Evolutionary conservation across 2,888 invertebrate species (phyloP), one percentile per base, ranked within the genome.

Genomic region (Eupsilia transversa): DNA sequence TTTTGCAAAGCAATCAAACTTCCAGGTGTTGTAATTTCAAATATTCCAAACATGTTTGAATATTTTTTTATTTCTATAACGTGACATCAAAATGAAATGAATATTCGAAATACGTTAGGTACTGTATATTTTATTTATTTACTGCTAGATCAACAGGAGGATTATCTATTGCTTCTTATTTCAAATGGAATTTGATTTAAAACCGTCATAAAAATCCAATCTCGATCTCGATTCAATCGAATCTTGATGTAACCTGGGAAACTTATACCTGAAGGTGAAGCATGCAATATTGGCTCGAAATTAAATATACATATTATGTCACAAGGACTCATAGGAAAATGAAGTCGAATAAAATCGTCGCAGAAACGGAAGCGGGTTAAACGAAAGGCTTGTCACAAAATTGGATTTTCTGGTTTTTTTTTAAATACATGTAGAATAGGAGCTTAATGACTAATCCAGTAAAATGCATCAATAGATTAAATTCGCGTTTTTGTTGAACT

Each of bases 101-200:
- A n/a, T n/a, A n/a, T n/a, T n/a, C n/a, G n/a, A n/a, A n/a, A n/a
- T n/a, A n/a, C n/a, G n/a, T n/a, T n/a, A n/a, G n/a, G n/a, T n/a
- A n/a, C n/a, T n/a, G n/a, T n/a, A n/a, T n/a, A n/a, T 49, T 59
- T 20, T 17, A 74, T 74, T 72, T 72, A 72, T 72, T 41, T 57
- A 14, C n/a, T 35, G 3, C 17, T 10, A 2, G 14, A 17, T 49
- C 1, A 49, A 33, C 10, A 33, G 23, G 3, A 23, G 9, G 5
- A 17, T 75, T 63, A n/a, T n/a, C n/a, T 33, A 52, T 49, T 75
- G 17, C 61, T 41, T 52, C 9, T 9, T 5, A 27, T 1, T 49
- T 33, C 41, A 27, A n/a, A 73, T 75, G 7, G 17, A 1, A 20
- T 54, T 61, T 33, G 10, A 49, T 61, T 35, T n/a, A 23, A 43